Evolutionary conservation across 2,888 invertebrate genomes (phyloP).

Genomic region (Dusona sp.): DNA sequence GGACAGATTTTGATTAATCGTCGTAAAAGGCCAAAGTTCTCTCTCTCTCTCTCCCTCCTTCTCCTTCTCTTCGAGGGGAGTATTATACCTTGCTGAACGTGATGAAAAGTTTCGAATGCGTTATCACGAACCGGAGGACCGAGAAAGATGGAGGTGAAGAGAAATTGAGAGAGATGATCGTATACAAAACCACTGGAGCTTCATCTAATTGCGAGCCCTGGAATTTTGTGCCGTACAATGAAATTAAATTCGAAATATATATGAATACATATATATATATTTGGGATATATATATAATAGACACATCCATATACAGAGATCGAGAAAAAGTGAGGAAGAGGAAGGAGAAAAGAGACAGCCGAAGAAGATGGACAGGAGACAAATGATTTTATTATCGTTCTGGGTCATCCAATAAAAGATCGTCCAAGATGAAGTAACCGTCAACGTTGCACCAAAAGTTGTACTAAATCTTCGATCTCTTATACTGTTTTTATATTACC

Average conservation of each 20-base stretch:
- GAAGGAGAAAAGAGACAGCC: background rate
- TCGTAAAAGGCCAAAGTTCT: constrained; percentile 33
- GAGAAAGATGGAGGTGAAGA: background rate
- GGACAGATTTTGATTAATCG: constrained; percentile 60
- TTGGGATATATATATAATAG: too few species aligned
- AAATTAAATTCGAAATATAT: constrained; percentile 45
- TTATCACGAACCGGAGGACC: background rate
- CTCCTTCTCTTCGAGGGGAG: background rate
- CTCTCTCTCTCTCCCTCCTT: background rate
- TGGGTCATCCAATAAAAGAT: constrained; percentile 61
- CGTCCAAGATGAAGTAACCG: background rate
- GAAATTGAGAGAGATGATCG: background rate
- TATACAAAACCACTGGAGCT: constrained; percentile 18
- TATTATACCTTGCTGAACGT: constrained; percentile 38
- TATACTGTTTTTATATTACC: constrained; percentile 3
- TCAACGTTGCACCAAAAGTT: constrained; percentile 23
- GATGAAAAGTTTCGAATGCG: constrained; percentile 52
- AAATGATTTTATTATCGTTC: constrained; percentile 55
- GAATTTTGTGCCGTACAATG: constrained; percentile 8
- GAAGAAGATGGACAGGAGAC: constrained; percentile 24
- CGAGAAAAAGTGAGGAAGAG: background rate
- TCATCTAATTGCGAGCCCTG: constrained; percentile 41
- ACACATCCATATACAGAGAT: background rate
- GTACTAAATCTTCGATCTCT: constrained; percentile 3
- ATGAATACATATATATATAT: too few species aligned